Base-by-base conservation (phyloP, 2,797 vertebrate species). In the Apogon talboti region DNA sequence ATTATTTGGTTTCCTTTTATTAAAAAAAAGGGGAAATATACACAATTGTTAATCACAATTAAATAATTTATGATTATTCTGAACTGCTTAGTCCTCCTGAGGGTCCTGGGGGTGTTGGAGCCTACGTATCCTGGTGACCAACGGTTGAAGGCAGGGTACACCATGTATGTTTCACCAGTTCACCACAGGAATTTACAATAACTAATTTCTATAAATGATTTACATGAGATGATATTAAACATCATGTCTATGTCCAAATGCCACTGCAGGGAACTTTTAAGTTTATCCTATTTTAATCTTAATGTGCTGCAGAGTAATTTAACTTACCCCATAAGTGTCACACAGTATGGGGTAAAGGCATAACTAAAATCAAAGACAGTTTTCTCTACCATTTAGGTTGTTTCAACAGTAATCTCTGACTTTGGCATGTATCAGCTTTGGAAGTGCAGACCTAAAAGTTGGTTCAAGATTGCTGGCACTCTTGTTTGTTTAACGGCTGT, bases 381-480 rank as follows among this genome's bases (percentile, higher is more conserved):
- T 60, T 40, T 67, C 59, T 65, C 55, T 60, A 28, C 35, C 45
- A 59, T 41, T 28, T 38, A 50, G 33, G 50, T 4, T 52, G 28
- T 61, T 71, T 54, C 58, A 59, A 30, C 44, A 48, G 15, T 55
- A 68, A 66, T 47, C 24, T 71, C 60, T 69, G 4, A 48, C 55
- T 58, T 68, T 71, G 62, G 48, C 55, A 33, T 15, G 11, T 18
- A 44, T 43, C 24, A 1, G 67, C 41, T 57, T 43, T 65, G 28
- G 40, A 71, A 68, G 28, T 54, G 41, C n/a, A 58, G 45, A 40
- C 48, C 56, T 45, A 47, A 56, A 64, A 64, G 49, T 44, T 53
- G 46, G 70, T 64, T 53, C 40, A 59, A 64, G 28, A 43, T 16
- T 45, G 28, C 30, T 68, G 24, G 42, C 28, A 53, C 7, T 48